These are phyloP conservation scores for Heliconius charithonia DNA, from an alignment of 2,888 invertebrate genomes.

Conservation along the genomic window DNA sequence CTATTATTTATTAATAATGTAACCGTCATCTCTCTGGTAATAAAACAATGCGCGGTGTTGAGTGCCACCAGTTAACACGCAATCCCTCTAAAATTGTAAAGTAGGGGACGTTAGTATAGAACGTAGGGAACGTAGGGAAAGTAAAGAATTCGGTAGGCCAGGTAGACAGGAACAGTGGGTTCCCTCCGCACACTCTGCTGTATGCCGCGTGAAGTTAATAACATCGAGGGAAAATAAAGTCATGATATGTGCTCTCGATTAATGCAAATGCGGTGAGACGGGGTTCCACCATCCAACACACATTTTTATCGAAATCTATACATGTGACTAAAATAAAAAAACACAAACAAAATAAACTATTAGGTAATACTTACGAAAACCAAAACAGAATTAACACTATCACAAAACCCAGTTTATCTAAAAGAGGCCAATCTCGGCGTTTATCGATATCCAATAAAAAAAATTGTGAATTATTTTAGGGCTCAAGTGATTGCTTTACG, in stretches of 20 bases:
- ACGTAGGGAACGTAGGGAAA: no score
- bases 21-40: no score
- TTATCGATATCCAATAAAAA: slow-evolving; percentile 25
- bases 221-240: no score
- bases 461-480: slow-evolving; percentile 23
- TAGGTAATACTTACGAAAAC: slow-evolving; percentile 1
- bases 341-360: background rate
- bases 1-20: background rate
- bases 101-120: no score
- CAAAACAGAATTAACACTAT: slow-evolving; percentile 3
- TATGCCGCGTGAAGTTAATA: no score
- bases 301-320: background rate
- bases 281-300: no score
- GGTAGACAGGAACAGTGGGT: background rate
- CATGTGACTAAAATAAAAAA: background rate
- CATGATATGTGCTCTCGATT: no score
- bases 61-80: no score
- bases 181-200: background rate
- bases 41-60: no score
- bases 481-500: slow-evolving; percentile 11
- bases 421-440: slow-evolving; percentile 26
- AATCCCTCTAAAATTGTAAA: no score
- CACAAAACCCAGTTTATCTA: slow-evolving; percentile 2
- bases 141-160: no score
- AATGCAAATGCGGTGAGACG: no score